Percentiles rank a stretch among this genome's conserved stretches.
phyloP scores from a whole-genome alignment of 2,797 vertebrate genomes.

The Limosa lapponica region DNA sequence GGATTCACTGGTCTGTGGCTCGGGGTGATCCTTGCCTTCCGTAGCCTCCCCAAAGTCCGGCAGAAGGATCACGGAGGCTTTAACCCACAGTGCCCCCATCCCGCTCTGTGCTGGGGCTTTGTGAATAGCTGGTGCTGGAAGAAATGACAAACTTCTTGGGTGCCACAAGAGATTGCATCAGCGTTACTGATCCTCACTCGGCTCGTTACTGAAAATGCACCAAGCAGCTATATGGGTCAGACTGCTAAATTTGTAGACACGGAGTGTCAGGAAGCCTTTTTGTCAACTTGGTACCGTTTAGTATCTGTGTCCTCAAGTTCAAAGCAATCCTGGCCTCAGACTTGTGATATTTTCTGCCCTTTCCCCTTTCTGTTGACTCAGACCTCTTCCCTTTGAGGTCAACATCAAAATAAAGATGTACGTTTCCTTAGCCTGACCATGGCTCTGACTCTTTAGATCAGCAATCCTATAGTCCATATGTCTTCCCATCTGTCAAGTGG shows the following conservation, averaged over 20 bases:
- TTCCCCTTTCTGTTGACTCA: slow-evolving; percentile 66
- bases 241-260: slow-evolving; percentile 52
- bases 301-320: slow-evolving; percentile 64
- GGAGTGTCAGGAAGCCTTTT: slow-evolving; percentile 62
- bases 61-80: background rate
- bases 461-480: slow-evolving; percentile 73
- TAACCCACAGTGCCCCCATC: background rate
- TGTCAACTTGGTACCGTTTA: slow-evolving; percentile 43
- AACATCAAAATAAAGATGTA: slow-evolving; percentile 75
- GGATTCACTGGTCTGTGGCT: background rate
- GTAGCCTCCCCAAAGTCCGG: background rate
- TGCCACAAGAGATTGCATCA: slow-evolving; percentile 49
- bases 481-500: slow-evolving; percentile 73
- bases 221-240: slow-evolving; percentile 55
- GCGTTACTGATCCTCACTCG: slow-evolving; percentile 32
- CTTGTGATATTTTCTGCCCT: slow-evolving; percentile 59
- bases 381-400: slow-evolving; percentile 68
- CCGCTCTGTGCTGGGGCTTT: background rate
- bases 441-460: slow-evolving; percentile 72
- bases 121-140: background rate
- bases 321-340: slow-evolving; percentile 45
- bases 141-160: slow-evolving; percentile 47
- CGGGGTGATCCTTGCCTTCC: background rate
- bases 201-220: slow-evolving; percentile 26
- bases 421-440: slow-evolving; percentile 65